phyloP scores from a whole-genome alignment of 1,140 invertebrate species.

The Brachionus manjavacas region DNA sequence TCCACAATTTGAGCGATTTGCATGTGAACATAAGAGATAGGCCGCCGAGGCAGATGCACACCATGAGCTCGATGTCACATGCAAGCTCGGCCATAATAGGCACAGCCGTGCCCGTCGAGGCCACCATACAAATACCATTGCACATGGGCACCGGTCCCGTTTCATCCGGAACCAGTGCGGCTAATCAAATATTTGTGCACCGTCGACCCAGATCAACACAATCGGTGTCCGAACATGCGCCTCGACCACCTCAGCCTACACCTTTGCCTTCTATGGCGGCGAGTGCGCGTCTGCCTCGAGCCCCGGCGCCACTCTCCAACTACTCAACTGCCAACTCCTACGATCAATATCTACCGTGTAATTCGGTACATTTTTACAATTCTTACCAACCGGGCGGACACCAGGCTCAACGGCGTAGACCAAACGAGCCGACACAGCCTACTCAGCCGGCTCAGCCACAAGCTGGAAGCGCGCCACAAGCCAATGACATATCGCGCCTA shows the following conservation, averaged over 20 bases:
- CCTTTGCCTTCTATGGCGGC: neutral
- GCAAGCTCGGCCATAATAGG: constrained; percentile 64
- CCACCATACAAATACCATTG: constrained; percentile 31
- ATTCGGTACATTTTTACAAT: constrained; percentile 42
- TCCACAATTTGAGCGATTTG: constrained; percentile 79
- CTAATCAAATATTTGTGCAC: neutral
- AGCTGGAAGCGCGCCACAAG: no score
- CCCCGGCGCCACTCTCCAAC: neutral
- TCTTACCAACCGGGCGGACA: neutral
- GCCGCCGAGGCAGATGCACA: constrained; percentile 68
- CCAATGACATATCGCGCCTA: neutral
- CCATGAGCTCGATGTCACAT: constrained; percentile 46
- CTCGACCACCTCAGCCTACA: neutral
- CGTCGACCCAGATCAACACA: neutral
- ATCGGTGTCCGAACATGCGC: neutral
- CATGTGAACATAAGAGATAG: constrained; percentile 67
- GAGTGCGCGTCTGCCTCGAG: neutral
- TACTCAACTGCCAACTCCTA: neutral
- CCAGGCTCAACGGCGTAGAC: neutral
- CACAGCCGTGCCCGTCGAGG: constrained; percentile 22
- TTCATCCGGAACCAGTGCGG: neutral
- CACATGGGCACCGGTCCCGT: neutral
- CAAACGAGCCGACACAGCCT: neutral
- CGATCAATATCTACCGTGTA: constrained; percentile 37
- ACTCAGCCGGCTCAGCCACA: neutral